phyloP scores from a whole-genome alignment of 2,888 invertebrate species.

The Melinopterus prodromus region DNA sequence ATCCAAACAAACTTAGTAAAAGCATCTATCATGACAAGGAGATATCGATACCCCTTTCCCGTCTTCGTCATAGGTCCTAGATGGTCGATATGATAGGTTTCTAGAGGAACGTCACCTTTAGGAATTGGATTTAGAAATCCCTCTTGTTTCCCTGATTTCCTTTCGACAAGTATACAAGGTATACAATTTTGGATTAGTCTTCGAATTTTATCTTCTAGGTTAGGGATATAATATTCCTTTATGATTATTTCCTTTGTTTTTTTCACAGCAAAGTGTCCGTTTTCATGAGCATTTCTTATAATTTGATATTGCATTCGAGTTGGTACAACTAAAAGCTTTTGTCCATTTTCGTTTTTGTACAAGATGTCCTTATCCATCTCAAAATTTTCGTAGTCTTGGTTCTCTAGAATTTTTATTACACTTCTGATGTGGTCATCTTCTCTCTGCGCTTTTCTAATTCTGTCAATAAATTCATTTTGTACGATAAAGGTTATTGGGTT shows the following conservation, averaged over 20 bases:
- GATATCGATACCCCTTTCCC: slow-evolving; percentile 47
- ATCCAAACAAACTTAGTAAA: slow-evolving; percentile 40
- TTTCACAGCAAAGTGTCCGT: slow-evolving; percentile 50
- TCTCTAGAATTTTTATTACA: slow-evolving; percentile 17
- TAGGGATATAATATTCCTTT: slow-evolving; percentile 48
- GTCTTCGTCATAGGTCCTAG: slow-evolving; percentile 50
- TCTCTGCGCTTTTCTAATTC: slow-evolving; percentile 7
- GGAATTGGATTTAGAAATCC: slow-evolving; percentile 50
- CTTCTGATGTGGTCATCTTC: slow-evolving; percentile 12
- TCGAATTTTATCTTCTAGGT: slow-evolving; percentile 29
- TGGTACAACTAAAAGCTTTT: slow-evolving; percentile 48
- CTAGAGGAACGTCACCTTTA: slow-evolving; percentile 49
- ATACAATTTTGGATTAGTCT: slow-evolving; percentile 41
- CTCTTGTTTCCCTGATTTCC: slow-evolving; percentile 50
- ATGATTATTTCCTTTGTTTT: slow-evolving; percentile 48
- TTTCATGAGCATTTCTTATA: slow-evolving; percentile 51
- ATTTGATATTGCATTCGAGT: slow-evolving; percentile 52
- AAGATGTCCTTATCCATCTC: slow-evolving; percentile 26
- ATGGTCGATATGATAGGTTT: slow-evolving; percentile 52
- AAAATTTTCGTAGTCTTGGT: slow-evolving; percentile 15
- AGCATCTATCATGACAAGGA: slow-evolving; percentile 50
- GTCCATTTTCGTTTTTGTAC: slow-evolving; percentile 30
- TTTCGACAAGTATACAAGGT: slow-evolving; percentile 40
- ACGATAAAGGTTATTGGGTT: slow-evolving; percentile 33
- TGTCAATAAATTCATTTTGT: slow-evolving; percentile 15